phyloP scores from a whole-genome alignment of 2,113 vertebrate genomes.

The Probosciger aterrimus region DNA sequence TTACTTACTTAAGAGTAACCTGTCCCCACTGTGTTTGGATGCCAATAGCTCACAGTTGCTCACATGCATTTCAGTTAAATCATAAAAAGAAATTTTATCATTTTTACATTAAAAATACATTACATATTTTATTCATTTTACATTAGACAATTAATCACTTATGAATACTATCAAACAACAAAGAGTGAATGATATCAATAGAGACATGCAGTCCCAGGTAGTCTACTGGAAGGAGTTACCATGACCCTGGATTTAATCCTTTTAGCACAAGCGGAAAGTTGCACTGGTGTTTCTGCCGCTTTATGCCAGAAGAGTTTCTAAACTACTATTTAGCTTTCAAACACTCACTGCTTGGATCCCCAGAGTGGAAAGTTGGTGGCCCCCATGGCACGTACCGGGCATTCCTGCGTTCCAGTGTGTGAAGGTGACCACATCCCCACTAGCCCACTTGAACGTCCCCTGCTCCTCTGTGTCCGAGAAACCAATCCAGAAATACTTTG shows the following conservation, averaged over 20 bases:
- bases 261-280: neutral
- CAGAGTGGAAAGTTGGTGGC: neutral
- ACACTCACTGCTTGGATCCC: neutral
- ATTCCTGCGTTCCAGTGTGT: constrained; percentile 90
- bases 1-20: neutral
- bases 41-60: neutral
- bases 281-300: neutral
- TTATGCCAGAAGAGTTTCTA: neutral
- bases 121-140: neutral
- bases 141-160: neutral
- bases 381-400: constrained; percentile 78
- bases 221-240: neutral
- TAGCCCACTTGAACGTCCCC: constrained; percentile 80
- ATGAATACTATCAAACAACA: neutral
- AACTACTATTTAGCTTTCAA: neutral
- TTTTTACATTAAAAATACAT: neutral
- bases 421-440: constrained; percentile 73
- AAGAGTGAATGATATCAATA: neutral
- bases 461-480: constrained; percentile 78
- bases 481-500: constrained; percentile 92
- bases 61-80: neutral
- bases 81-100: neutral
- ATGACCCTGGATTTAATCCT: neutral
- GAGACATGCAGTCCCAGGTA: neutral
- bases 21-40: neutral